Evolutionary conservation across 1,140 invertebrate species (phyloP), one percentile per base, ranked within the genome.

Genomic region (Laupala kohalensis): DNA sequence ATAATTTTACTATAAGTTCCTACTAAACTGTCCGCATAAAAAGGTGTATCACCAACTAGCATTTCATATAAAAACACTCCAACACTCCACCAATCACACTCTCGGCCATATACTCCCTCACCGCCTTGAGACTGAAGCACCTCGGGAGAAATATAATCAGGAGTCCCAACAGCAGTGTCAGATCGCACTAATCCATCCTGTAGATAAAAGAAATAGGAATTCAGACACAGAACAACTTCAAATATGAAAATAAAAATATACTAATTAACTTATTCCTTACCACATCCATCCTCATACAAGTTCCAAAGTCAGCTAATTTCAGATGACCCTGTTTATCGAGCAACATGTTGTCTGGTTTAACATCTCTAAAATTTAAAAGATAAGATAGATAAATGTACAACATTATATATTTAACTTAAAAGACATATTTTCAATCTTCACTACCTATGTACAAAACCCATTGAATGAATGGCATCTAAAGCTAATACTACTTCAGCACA

Each of bases 31-130:
- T 72, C 97, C 2, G 97, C 96, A 84, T 97, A 99, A 83, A 99
- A 99, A 4, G 97, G 97, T 5, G 97, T 96, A 80, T 99, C 97
- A n/a, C 96, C 95, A 72, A 97, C 91, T 6, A 99, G 84, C 96
- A 99, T 99, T 85, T 99, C 97, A 82, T 97, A 99, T 0, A 99
- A 85, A 81, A 99, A 96, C 69, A 99, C 96, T 63, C 97, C 97
- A 19, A 99, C 96, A 19, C 95, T 97, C 98, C 98, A 99, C 95
- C 95, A 99, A 83, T 99, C 98, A 82, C 97, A 98, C 81, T 99
- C 97, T 53, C 93, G 83, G 0, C 97, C 96, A 80, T 95, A 95
- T 29, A 93, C 90, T 67, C 96, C 95, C 78, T 96, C 93, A n/a
- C 93, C 92, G 78, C 96, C 95, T 82, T 99, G 96, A 24, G 96